phyloP scores from a whole-genome alignment of 2,888 invertebrate species.

The Hipparchia sbordonii region DNA sequence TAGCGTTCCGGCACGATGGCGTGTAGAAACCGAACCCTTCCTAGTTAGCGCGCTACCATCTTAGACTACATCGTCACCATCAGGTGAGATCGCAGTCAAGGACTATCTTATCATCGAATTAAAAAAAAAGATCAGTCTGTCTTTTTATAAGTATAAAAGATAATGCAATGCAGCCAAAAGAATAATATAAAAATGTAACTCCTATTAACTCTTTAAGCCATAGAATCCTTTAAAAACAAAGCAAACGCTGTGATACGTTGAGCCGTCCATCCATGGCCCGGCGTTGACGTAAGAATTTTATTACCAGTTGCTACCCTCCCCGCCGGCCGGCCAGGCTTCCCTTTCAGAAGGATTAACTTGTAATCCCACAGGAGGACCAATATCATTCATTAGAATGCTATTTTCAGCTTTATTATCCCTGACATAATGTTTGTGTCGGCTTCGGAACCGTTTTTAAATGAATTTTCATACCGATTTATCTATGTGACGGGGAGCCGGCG shows the following conservation, averaged over 20 bases:
- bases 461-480: slow-evolving; percentile 50
- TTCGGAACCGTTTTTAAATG: slow-evolving; percentile 60
- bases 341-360: slow-evolving; percentile 79
- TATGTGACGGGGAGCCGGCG: slow-evolving; percentile 20
- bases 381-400: slow-evolving; percentile 79
- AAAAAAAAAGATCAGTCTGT: too few species aligned
- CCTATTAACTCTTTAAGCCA: not conserved
- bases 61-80: too few species aligned
- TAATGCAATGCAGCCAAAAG: not conserved
- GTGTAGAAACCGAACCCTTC: too few species aligned
- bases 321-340: slow-evolving; percentile 51
- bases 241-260: slow-evolving; percentile 61
- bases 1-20: too few species aligned
- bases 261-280: slow-evolving; percentile 51
- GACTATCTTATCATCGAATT: too few species aligned
- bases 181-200: not conserved
- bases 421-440: slow-evolving; percentile 54
- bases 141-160: too few species aligned
- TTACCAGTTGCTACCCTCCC: slow-evolving; percentile 55
- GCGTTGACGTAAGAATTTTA: slow-evolving; percentile 76
- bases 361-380: slow-evolving; percentile 77
- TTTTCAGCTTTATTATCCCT: slow-evolving; percentile 71
- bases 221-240: slow-evolving; percentile 43
- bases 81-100: too few species aligned
- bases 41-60: too few species aligned